phyloP scores from a whole-genome alignment of 2,797 vertebrate species.

The Neostethus bicornis region DNA sequence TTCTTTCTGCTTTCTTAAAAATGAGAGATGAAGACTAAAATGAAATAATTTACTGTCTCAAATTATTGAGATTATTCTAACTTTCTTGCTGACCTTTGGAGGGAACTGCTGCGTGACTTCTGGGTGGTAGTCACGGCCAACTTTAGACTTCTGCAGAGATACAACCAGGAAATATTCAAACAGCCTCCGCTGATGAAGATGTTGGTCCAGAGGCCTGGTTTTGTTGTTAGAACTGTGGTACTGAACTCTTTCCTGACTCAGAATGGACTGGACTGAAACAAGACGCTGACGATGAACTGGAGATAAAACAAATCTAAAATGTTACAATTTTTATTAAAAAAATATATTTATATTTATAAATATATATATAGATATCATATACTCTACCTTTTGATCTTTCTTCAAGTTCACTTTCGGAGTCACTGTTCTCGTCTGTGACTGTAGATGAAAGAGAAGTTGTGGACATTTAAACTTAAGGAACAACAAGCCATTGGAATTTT shows the following conservation, averaged over 20 bases:
- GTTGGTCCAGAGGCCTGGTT: conserved; percentile 50
- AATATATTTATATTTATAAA: not conserved
- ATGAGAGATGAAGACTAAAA: too few species aligned
- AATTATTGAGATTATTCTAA: not conserved
- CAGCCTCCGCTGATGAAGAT: conserved; percentile 85
- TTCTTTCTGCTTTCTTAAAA: too few species aligned
- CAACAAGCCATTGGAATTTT: not conserved
- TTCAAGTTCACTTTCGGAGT: conserved; percentile 90
- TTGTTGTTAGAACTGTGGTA: conserved; percentile 37
- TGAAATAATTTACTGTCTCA: too few species aligned
- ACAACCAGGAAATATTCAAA: conserved; percentile 92
- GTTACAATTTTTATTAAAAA: not conserved
- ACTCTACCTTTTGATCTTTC: conserved; percentile 89
- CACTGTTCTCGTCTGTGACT: conserved; percentile 92
- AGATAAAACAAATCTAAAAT: not conserved
- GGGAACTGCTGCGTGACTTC: conserved; percentile 92
- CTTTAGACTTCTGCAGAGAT: conserved; percentile 87
- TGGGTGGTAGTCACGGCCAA: conserved; percentile 81
- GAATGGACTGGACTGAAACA: conserved; percentile 58
- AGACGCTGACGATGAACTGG: conserved; percentile 67
- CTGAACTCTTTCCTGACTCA: conserved; percentile 47
- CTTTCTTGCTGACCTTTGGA: conserved; percentile 77
- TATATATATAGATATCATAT: not conserved
- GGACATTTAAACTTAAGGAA: not conserved
- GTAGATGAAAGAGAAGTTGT: conserved; percentile 18